Evolutionary conservation across 2,888 invertebrate genomes (phyloP), one percentile per base, ranked within the genome.

Genomic region (Sericinus montela): DNA sequence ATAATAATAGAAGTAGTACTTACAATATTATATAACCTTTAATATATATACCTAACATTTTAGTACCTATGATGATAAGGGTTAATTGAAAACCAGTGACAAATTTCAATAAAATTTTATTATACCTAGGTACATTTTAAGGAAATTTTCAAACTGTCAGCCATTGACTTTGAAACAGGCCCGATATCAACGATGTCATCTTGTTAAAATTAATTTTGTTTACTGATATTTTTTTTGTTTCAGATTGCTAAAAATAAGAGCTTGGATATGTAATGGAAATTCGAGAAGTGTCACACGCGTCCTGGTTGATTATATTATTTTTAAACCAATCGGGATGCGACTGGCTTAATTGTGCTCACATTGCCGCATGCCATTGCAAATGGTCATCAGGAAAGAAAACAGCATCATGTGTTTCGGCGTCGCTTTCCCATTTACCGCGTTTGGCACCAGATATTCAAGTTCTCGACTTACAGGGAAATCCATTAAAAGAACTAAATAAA

Each of bases 331-430:
- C 75, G 41, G 87, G 73, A 49, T 80, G 87, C 62, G 96, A 96
- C 77, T 96, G 96, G 96, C 93, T 95, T 43, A 95, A 94, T 77
- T 97, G 96, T 76, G 95, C 94, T 56, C 90, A 92, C 45, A 79
- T 87, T 45, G 57, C 73, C 58, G 93, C 94, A 63, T 97, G 97
- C 75, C 92, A 93, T 63, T 97, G 97, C 91, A 97, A 96, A 84
- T 97, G 97, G 97, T 94, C 94, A 3, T 94, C 94, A 38, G 97
- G 97, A 45, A 97, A 97, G 79, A 96, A 95, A 77, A 95, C 95
- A 2, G 97, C 96, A 8, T 90, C 95, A 39, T 97, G 97, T 78
- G 91, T 92, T 51, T 92, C 94, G 54, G 93, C 94, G 30, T 93
- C 94, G 14, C 90, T 96, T 54, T 93, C 92, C 45, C 89, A 91